phyloP scores from a whole-genome alignment of 2,888 invertebrate genomes.

The Melinaea menophilus region DNA sequence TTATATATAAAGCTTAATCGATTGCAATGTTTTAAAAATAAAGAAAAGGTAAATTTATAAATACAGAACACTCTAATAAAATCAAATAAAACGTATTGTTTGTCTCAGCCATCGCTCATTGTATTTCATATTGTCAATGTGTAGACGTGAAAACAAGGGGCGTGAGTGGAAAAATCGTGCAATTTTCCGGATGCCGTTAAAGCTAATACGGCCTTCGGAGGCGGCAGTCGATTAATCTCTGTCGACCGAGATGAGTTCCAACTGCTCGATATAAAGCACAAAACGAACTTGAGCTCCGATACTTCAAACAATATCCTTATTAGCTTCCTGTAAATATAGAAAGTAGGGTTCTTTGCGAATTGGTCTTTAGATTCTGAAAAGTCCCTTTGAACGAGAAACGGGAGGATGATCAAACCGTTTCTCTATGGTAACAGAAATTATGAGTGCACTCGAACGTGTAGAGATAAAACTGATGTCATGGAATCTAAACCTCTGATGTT shows the following conservation, averaged over 20 bases:
- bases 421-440: constrained; percentile 48
- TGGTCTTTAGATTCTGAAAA: constrained; percentile 45
- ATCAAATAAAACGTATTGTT: constrained; percentile 19
- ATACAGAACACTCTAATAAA: background rate
- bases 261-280: constrained; percentile 59
- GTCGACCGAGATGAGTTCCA: constrained; percentile 64
- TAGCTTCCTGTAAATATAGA: constrained; percentile 38
- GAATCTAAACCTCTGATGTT: background rate
- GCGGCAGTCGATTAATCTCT: constrained; percentile 69
- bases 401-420: constrained; percentile 50
- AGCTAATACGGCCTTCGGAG: constrained; percentile 69
- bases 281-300: constrained; percentile 49
- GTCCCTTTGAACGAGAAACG: constrained; percentile 46
- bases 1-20: too few relatives aligned
- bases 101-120: constrained; percentile 42
- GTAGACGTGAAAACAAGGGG: constrained; percentile 60
- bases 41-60: too few relatives aligned
- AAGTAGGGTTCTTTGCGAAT: constrained; percentile 38
- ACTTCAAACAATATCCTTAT: constrained; percentile 48
- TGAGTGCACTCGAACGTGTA: constrained; percentile 53
- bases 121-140: constrained; percentile 58
- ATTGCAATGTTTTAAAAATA: too few relatives aligned
- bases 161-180: constrained; percentile 67
- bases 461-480: constrained; percentile 43
- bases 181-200: constrained; percentile 73